A percentile compares a stretch with the other conserved stretches of the same genome.
Conservation (phyloP, 2,113 vertebrate genomes). For the Emydura subglobosa region DNA sequence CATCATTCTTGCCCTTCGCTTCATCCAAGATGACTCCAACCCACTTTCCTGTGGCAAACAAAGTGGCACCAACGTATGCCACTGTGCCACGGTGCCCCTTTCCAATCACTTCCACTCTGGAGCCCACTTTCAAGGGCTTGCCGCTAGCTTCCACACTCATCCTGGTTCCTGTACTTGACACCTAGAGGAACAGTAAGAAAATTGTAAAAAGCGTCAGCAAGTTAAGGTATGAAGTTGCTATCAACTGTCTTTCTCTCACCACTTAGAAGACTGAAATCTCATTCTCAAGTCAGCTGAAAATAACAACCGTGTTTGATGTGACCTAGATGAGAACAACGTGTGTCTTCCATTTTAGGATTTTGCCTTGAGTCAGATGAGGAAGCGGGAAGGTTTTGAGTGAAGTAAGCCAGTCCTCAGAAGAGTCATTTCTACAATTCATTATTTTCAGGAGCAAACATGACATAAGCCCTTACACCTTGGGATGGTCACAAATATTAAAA, state of each 20-base stretch:
- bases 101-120: constrained; percentile 95
- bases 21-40: constrained; percentile 97
- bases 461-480: accelerated
- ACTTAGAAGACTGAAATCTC: accelerated
- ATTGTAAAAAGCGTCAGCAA: accelerated
- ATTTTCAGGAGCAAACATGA: accelerated
- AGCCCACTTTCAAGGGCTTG: constrained; percentile 90
- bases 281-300: accelerated
- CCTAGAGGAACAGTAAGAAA: constrained; percentile 73
- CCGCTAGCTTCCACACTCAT: constrained; percentile 90
- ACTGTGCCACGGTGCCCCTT: constrained; percentile 95
- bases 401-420: accelerated
- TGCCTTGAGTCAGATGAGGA: not conserved
- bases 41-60: constrained; percentile 97
- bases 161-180: constrained; percentile 85
- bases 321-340: not conserved
- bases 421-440: accelerated
- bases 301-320: not conserved
- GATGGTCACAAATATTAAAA: not conserved
- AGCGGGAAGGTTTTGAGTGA: not conserved
- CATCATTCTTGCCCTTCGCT: constrained; percentile 96
- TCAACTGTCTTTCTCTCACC: accelerated
- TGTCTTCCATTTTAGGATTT: not conserved
- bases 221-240: accelerated
- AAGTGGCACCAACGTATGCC: constrained; percentile 94